Base-by-base conservation (phyloP, 2,113 vertebrate species). In the Porphyrio hochstetteri region DNA sequence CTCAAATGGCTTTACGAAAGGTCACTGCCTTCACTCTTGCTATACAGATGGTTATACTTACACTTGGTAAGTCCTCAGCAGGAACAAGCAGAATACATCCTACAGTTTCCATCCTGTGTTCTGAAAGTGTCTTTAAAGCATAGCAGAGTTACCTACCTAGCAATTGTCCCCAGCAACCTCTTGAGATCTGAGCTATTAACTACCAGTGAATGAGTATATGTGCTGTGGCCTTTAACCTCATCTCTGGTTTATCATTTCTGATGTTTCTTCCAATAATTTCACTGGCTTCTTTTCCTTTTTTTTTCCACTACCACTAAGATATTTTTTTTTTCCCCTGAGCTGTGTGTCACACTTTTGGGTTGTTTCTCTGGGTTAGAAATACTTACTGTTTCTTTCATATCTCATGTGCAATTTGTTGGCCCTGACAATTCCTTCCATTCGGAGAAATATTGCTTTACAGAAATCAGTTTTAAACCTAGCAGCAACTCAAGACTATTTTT, bases 391-490 rank as follows among this genome's bases (percentile, higher is more conserved):
- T 71, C 90, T 88, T 93, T 95, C 72, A 79, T 92, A 89, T 92
- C 60, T 93, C 67, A 31, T 65, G 86, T 93, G 81, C 74, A 91
- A 93, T 94, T 93, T 96, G 44, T 93, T 92, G 90, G 69, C n/a
- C 76, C 63, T 82, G 90, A 75, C 77, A 91, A 93, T 92, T 92
- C 40, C 74, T 93, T 94, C 91, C 76, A 70, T 89, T 91, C 40
- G 94, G 74, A 85, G 94, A 95, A 96, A 93, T 85, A 95, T 69
- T 92, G 65, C 78, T 95, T 91, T 91, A 50, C 72, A 94, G 53
- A 90, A 94, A 93, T 67, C 61, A 15, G 74, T 76, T 93, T 95
- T 75, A 84, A 92, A 85, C 53, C 57, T 69, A 84, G 83, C 55
- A 93, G 92, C 71, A 86, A 78, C 27, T 31, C 3, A 5, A 46